Evolutionary conservation across 2,113 vertebrate genomes (phyloP).

Genomic region (Abramis brama): DNA sequence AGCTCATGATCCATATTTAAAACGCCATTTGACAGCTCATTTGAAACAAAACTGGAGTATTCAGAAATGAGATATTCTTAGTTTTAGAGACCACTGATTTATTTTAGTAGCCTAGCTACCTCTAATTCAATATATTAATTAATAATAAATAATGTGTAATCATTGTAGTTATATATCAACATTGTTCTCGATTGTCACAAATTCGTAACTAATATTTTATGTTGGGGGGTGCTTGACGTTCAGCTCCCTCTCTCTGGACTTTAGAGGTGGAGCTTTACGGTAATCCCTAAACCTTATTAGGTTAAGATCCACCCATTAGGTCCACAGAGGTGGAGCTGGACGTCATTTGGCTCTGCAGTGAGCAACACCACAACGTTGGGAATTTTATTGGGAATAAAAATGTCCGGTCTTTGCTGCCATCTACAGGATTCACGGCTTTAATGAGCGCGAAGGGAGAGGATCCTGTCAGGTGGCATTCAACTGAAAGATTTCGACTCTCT

Average conservation of each 20-base stretch:
- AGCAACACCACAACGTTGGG: background rate
- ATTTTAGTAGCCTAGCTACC: too few species aligned
- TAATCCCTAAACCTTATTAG: too few species aligned
- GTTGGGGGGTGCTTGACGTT: too few species aligned
- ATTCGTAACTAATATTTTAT: background rate
- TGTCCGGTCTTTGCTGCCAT: background rate
- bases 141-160: background rate
- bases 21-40: background rate
- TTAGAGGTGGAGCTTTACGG: too few species aligned
- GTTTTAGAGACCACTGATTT: background rate
- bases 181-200: background rate
- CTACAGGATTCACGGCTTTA: background rate
- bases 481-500: too few species aligned
- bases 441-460: background rate
- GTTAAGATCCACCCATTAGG: too few species aligned
- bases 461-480: background rate
- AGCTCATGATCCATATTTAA: background rate
- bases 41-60: too few species aligned
- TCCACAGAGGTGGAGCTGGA: too few species aligned
- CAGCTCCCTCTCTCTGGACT: too few species aligned
- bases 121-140: background rate
- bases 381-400: background rate
- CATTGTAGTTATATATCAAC: background rate
- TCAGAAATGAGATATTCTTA: background rate
- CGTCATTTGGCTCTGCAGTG: too few species aligned